phyloP scores from a whole-genome alignment of 2,797 vertebrate species.

The Xyrichtys novacula region DNA sequence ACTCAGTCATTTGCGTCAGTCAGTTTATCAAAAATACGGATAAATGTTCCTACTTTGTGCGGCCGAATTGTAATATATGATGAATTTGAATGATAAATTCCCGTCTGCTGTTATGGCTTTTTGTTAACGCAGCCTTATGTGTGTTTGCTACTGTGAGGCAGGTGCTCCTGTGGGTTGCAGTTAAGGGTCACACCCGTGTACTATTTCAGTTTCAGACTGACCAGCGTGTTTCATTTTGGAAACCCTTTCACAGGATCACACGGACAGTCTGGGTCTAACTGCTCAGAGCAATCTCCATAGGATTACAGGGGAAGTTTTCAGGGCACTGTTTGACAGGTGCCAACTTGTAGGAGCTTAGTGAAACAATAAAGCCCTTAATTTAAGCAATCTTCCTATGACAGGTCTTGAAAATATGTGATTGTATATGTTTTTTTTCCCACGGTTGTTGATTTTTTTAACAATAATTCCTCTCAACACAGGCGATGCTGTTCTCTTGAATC shows the following conservation, averaged over 20 bases:
- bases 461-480: slow-evolving; percentile 81
- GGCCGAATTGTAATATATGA: neutral
- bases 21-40: neutral
- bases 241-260: neutral
- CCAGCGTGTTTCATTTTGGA: neutral
- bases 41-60: neutral
- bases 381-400: neutral
- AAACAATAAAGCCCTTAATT: neutral
- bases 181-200: slow-evolving; percentile 65
- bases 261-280: neutral
- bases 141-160: slow-evolving; percentile 1
- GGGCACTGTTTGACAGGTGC: neutral
- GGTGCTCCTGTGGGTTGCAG: slow-evolving; percentile 16
- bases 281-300: neutral
- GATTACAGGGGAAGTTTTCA: neutral
- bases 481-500: slow-evolving; percentile 91
- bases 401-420: neutral
- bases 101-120: neutral
- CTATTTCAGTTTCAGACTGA: slow-evolving; percentile 11
- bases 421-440: neutral
- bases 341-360: neutral
- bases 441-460: too few relatives aligned
- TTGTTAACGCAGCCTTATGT: neutral
- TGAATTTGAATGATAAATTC: neutral
- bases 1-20: slow-evolving; percentile 56